These are phyloP conservation scores for Drosophila pachea DNA, from an alignment of 1,140 invertebrate species.

Conservation along the genomic window DNA sequence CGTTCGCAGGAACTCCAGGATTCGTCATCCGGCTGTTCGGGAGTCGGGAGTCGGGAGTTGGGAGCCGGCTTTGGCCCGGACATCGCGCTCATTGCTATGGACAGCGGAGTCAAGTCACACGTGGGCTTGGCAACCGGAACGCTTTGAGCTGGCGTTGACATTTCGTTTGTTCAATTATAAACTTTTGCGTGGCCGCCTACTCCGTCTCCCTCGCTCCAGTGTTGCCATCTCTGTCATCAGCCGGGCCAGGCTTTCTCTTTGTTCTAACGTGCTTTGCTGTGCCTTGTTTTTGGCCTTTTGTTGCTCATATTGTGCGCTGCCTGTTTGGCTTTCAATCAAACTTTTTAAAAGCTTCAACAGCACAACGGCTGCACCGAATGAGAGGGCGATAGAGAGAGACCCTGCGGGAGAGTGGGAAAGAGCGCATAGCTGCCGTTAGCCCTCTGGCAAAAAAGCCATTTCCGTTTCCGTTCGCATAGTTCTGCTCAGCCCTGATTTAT, in stretches of 20 bases:
- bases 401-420: too few relatives aligned
- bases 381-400: too few relatives aligned
- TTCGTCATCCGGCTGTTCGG: too few relatives aligned
- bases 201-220: neutral
- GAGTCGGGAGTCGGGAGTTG: too few relatives aligned
- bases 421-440: conserved; percentile 44
- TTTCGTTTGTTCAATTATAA: conserved; percentile 77
- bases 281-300: conserved; percentile 55
- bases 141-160: conserved; percentile 71
- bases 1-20: neutral
- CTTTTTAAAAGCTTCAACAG: conserved; percentile 72
- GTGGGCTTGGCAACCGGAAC: conserved; percentile 25
- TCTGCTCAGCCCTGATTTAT: conserved; percentile 44
- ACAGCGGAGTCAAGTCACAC: conserved; percentile 23
- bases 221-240: conserved; percentile 15
- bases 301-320: conserved; percentile 46
- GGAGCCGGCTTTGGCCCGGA: conserved; percentile 6
- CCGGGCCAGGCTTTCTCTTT: conserved; percentile 39
- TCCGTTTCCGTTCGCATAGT: conserved; percentile 65
- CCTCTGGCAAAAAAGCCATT: conserved; percentile 49
- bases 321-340: conserved; percentile 76
- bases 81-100: conserved; percentile 29
- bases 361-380: conserved; percentile 32
- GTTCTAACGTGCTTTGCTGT: conserved; percentile 65
- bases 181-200: conserved; percentile 54